A percentile compares a stretch with the other conserved stretches of the same genome.
phyloP scores from a whole-genome alignment of 2,113 vertebrate genomes.

The Callospermophilus lateralis region DNA sequence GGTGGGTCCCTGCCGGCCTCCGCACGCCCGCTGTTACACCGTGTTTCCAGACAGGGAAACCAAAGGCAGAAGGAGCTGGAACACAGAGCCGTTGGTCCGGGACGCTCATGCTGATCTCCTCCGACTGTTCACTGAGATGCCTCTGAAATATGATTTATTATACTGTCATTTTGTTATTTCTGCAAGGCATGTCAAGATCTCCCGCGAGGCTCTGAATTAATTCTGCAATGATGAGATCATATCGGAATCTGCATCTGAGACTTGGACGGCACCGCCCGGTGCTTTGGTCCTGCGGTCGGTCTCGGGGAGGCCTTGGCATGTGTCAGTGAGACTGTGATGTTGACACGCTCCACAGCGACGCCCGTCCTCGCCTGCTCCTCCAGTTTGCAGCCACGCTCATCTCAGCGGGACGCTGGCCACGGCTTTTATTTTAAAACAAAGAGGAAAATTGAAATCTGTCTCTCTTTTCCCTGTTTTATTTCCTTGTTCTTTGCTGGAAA shows the following conservation, averaged over 20 bases:
- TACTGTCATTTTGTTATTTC: slow-evolving; percentile 75
- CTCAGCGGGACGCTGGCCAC: neutral
- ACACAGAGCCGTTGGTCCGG: neutral
- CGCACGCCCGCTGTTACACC: neutral
- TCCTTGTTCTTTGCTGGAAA: slow-evolving; percentile 58
- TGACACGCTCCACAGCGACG: neutral
- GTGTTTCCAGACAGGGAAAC: slow-evolving; percentile 28
- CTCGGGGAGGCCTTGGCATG: neutral
- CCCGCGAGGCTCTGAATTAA: slow-evolving; percentile 77
- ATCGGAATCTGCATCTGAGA: slow-evolving; percentile 32
- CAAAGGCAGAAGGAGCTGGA: neutral
- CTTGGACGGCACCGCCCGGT: neutral
- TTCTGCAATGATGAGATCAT: slow-evolving; percentile 78
- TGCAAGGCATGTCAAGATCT: slow-evolving; percentile 72
- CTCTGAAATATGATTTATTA: slow-evolving; percentile 63
- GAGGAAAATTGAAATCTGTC: slow-evolving; percentile 64
- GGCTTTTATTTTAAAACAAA: slow-evolving; percentile 71
- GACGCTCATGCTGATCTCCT: slow-evolving; percentile 73
- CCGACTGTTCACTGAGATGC: slow-evolving; percentile 60
- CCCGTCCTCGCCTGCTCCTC: neutral
- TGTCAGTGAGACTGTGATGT: neutral
- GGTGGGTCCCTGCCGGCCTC: neutral
- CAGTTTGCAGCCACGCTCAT: slow-evolving; percentile 26
- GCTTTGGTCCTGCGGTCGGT: neutral
- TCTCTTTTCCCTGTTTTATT: neutral